Percentiles rank a stretch among this genome's conserved stretches.
phyloP scores from a whole-genome alignment of 2,113 vertebrate species.

The Barnardius zonarius region DNA sequence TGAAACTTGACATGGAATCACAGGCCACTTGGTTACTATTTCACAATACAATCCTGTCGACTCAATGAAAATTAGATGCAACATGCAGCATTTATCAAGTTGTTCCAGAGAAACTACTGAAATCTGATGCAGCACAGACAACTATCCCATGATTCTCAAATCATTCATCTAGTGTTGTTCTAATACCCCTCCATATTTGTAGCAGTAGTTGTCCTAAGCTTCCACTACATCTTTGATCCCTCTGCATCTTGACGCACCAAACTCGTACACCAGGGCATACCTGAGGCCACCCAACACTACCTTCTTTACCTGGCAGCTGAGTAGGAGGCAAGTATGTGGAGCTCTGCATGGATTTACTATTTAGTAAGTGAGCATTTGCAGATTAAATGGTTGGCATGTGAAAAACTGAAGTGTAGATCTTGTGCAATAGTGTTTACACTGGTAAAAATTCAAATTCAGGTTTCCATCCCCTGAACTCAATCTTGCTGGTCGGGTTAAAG shows the following conservation, averaged over 20 bases:
- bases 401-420: background rate
- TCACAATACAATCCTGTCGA: background rate
- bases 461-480: background rate
- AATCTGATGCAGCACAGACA: background rate
- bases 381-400: background rate
- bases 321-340: background rate
- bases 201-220: background rate
- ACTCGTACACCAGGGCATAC: background rate
- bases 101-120: background rate
- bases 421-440: background rate
- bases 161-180: background rate
- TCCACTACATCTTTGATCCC: background rate
- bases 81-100: background rate
- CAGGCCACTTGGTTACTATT: background rate
- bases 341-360: background rate
- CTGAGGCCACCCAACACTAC: background rate
- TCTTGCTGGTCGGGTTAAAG: no score
- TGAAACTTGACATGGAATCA: background rate
- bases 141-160: background rate
- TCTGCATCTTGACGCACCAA: background rate
- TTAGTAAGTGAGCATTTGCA: background rate
- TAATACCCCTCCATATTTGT: background rate
- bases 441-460: background rate
- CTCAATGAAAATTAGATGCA: background rate
- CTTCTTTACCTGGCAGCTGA: background rate